These are phyloP conservation scores for Mormyrus proboscirostris DNA, from an alignment of 2,797 vertebrate genomes.

Conservation along the genomic window DNA sequence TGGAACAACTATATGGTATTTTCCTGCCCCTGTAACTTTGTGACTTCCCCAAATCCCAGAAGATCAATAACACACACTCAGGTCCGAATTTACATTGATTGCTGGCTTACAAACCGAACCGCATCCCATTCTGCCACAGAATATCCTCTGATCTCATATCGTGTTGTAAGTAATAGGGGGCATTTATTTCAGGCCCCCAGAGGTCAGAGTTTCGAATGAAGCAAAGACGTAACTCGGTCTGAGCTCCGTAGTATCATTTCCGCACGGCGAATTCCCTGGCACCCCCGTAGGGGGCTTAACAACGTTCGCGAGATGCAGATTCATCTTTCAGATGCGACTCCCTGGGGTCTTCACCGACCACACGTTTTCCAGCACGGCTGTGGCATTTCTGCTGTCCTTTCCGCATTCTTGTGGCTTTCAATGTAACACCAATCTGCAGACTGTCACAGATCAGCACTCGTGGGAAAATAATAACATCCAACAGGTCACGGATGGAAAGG, in stretches of 20 bases:
- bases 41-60: neutral
- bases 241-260: neutral
- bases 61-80: neutral
- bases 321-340: neutral
- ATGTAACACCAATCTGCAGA: neutral
- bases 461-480: neutral
- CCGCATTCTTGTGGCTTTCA: neutral
- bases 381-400: neutral
- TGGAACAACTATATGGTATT: neutral
- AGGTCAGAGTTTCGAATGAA: neutral
- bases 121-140: neutral
- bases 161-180: slow-evolving; percentile 28
- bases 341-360: neutral
- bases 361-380: neutral
- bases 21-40: neutral
- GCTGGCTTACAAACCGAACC: slow-evolving; percentile 13
- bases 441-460: neutral
- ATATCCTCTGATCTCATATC: slow-evolving; percentile 18
- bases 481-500: neutral
- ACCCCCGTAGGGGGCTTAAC: neutral
- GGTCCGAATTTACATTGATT: neutral
- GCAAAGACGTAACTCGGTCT: neutral
- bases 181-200: neutral
- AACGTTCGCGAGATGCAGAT: neutral
- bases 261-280: neutral